Evolutionary conservation across 2,888 invertebrate genomes (phyloP).

Genomic region (Candidula unifasciata): DNA sequence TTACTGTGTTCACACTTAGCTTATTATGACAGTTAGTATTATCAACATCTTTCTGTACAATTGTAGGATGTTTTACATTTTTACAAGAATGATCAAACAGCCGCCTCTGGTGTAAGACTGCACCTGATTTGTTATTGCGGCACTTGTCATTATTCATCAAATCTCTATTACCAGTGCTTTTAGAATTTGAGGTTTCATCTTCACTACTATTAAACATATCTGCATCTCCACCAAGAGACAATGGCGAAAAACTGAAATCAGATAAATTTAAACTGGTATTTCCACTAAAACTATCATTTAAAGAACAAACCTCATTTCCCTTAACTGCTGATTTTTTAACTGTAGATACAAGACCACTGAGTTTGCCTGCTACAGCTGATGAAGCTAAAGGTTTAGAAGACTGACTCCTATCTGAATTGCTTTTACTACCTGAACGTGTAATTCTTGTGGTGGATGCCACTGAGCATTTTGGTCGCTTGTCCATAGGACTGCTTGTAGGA

Average conservation of each 20-base stretch:
- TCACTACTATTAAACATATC: conserved; percentile 8
- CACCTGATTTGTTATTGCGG: not conserved
- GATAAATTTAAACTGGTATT: conserved; percentile 9
- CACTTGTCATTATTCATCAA: not conserved
- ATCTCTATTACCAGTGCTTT: not conserved
- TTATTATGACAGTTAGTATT: too few species aligned
- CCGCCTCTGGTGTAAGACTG: not conserved
- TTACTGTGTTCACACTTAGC: not conserved
- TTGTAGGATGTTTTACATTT: not conserved
- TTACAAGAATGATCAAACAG: not conserved
- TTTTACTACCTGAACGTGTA: not conserved
- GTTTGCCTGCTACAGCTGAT: not conserved
- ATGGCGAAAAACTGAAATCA: conserved; percentile 30
- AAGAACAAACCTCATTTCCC: not conserved
- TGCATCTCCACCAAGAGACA: conserved; percentile 1
- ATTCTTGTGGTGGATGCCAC: not conserved
- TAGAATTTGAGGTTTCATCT: not conserved
- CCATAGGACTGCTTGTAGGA: conserved; percentile 37
- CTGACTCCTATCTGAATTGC: not conserved
- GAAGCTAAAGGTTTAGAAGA: not conserved
- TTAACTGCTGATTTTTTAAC: not conserved
- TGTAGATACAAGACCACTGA: not conserved
- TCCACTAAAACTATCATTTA: not conserved
- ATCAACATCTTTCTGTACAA: not conserved
- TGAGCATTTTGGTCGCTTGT: conserved; percentile 26